Evolutionary conservation across 2,113 vertebrate genomes (phyloP).

Genomic region (Phyllopteryx taeniolatus): DNA sequence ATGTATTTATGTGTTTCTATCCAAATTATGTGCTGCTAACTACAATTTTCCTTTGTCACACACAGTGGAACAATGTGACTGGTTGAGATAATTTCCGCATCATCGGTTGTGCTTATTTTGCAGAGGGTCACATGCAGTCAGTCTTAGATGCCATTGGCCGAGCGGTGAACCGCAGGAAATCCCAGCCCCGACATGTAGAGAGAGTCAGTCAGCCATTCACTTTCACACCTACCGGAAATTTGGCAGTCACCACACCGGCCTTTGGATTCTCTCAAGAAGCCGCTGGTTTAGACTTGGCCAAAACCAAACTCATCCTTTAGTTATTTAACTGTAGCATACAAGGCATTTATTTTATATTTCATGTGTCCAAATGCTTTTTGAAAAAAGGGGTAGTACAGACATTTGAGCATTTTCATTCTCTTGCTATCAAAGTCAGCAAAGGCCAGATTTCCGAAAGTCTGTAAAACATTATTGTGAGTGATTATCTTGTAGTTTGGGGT

Average conservation of each 20-base stretch:
- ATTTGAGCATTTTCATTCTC: no score
- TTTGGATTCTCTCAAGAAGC: neutral
- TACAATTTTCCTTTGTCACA: neutral
- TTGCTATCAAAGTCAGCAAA: no score
- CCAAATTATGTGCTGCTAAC: neutral
- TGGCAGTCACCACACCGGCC: neutral
- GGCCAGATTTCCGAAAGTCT: no score
- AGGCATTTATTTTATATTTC: no score
- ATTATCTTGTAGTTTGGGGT: no score
- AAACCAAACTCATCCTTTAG: neutral
- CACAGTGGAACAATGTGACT: neutral
- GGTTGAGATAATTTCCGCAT: neutral
- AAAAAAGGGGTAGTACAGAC: no score
- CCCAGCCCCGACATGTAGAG: neutral
- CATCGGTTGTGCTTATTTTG: neutral
- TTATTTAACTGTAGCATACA: no score
- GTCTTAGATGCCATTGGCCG: neutral
- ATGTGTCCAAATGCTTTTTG: no score
- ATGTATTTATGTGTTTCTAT: neutral
- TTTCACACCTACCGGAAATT: neutral
- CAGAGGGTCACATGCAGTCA: neutral
- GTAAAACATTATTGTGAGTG: no score
- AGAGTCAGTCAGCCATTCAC: neutral
- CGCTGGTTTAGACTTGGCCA: neutral
- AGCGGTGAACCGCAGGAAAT: conserved; percentile 4